These are phyloP conservation scores for Spisula subtruncata DNA, from an alignment of 2,888 invertebrate species.

Conservation along the genomic window DNA sequence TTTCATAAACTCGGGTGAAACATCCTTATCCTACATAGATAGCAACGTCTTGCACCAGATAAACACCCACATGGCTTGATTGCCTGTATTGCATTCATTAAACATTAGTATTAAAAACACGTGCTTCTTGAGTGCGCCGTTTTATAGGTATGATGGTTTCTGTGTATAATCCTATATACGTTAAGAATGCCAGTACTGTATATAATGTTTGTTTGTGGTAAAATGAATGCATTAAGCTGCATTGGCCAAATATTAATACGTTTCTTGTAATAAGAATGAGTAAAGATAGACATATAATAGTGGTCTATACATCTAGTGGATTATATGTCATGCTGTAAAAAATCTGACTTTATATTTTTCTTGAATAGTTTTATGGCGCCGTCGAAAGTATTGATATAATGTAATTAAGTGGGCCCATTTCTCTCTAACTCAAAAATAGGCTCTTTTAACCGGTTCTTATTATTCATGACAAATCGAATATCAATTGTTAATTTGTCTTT, in stretches of 20 bases:
- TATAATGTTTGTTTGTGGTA: neutral
- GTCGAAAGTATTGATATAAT: neutral
- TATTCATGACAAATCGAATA: neutral
- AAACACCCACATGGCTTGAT: too few species aligned
- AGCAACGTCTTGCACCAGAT: too few species aligned
- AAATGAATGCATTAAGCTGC: slow-evolving; percentile 2
- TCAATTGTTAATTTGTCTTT: neutral
- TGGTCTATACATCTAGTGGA: too few species aligned
- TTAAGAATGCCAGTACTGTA: neutral
- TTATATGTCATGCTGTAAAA: too few species aligned
- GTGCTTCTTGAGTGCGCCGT: too few species aligned
- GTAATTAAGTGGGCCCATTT: neutral
- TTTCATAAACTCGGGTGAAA: too few species aligned
- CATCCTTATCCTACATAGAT: too few species aligned
- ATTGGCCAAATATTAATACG: neutral
- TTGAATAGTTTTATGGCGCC: neutral
- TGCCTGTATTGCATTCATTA: too few species aligned
- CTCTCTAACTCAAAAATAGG: neutral
- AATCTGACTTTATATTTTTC: too few species aligned
- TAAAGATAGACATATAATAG: neutral
- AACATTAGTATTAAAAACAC: too few species aligned
- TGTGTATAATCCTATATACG: too few species aligned
- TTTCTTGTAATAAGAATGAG: slow-evolving; percentile 6
- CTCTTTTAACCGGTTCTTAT: neutral
- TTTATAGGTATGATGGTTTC: too few species aligned